Evolutionary conservation across 2,888 invertebrate genomes (phyloP).

Genomic region (Parnassius smintheus): DNA sequence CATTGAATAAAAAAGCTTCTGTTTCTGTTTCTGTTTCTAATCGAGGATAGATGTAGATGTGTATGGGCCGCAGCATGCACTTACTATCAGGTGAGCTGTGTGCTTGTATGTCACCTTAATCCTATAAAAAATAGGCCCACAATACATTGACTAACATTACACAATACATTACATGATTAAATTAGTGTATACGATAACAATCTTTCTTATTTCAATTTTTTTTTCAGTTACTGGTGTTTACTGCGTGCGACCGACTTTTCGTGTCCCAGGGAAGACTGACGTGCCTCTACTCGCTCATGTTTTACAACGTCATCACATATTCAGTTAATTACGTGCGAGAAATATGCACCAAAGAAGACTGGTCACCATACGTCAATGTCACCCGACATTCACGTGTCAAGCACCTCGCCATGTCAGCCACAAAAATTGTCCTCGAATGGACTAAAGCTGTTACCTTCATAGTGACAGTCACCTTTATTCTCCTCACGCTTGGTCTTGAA

Average conservation of each 20-base stretch:
- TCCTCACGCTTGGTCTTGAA: conserved; percentile 87
- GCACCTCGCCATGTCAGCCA: conserved; percentile 90
- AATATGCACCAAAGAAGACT: conserved; percentile 87
- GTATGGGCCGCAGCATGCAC: no score
- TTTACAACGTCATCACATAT: conserved; percentile 90
- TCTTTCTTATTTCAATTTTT: conserved; percentile 6
- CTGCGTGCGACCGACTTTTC: conserved; percentile 85
- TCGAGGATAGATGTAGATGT: no score
- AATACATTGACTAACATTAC: no score
- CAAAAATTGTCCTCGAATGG: conserved; percentile 90
- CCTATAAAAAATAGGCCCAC: no score
- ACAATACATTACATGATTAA: no score
- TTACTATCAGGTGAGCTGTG: no score
- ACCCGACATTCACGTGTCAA: conserved; percentile 87
- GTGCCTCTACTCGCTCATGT: conserved; percentile 88
- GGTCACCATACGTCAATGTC: conserved; percentile 88
- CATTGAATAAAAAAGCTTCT: no score
- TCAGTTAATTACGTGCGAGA: conserved; percentile 88
- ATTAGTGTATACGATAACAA: no score
- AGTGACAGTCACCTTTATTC: conserved; percentile 88
- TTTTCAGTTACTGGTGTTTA: conserved; percentile 85
- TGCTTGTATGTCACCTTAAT: no score
- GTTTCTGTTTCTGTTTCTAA: no score
- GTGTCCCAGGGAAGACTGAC: conserved; percentile 82
- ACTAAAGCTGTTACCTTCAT: conserved; percentile 90